Base-by-base conservation (phyloP, 2,113 vertebrate species). In the Rattus rattus region DNA sequence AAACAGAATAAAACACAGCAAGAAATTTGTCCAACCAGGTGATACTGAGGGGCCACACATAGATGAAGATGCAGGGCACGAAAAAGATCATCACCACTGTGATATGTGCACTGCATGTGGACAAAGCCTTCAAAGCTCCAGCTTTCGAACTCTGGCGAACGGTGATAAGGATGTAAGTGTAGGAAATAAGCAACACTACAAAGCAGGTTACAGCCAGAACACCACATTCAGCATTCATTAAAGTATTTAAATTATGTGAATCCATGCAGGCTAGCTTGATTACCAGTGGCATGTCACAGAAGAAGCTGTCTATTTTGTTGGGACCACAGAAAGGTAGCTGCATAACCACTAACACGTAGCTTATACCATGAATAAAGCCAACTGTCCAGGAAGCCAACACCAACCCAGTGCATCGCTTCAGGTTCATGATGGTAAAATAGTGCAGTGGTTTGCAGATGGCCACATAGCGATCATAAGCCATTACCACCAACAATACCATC, bases 381-480 rank as follows among this genome's bases (percentile, higher is more conserved):
- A 33, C 70, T 12, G 47, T 56, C 97, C 97, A 97, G 39, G 90
- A 96, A 43, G 33, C 88, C 0, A 43, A 0, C 28, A 95, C 90
- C 54, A 97, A 22, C n/a, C 65, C 10, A 67, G 26, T 56, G 49
- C 96, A 98, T 54, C 52, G 86, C 52, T 47, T 26, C 26, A 81
- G 88, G 52, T 49, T 96, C 94, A 98, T 98, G 61, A 97, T 94
- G 2, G 84, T 95, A 5, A 86, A 81, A 88, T 98, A 98, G n/a
- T 85, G 91, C 17, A 98, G 90, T 28, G 98, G 97, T 19, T 98
- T 97, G 43, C 97, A 98, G 54, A 98, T 98, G 80, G 98, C 97
- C 39, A 98, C 93, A 22, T 97, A 98, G 0, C 94, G 90, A 10
- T 98, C 98, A 96, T 97, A 98, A 39, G 97, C 98, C 98, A 98